Base-by-base conservation (phyloP, 1,140 invertebrate genomes). In the Eumaeus atala region DNA sequence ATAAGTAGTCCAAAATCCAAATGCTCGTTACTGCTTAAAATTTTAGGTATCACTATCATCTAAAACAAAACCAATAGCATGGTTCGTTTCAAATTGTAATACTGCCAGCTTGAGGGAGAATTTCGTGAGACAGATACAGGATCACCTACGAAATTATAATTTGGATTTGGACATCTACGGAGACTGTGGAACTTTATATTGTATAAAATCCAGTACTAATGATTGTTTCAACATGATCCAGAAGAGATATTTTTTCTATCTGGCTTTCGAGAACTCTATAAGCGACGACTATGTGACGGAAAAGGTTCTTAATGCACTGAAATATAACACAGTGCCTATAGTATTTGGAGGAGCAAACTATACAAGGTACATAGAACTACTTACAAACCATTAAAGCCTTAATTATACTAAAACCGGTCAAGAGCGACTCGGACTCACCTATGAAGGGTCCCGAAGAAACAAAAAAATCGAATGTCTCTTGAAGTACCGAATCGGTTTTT, bases 241-340 rank as follows among this genome's bases (percentile, higher is more conserved):
- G 34, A 77, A 84, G 2, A 53, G 87, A 10, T 93, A 93, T 69
- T 91, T 89, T 59, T 93, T 93, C 64, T 93, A 93, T 75, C 76
- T 94, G 18, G 88, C 92, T 0, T 93, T 93, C 58, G 93, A 93
- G 70, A 93, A 93, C 70, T 83, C 90, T 16, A 54, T 89, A 0
- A 88, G 87, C 66, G 78, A 86, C 38, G 91, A 92, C 74, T 92
- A 92, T 65, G 87, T 92, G 1, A 92, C 91, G 0, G 91, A 92
- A 65, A 79, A 78, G 48, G 37, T 80, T 8, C 48, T 80, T n/a
- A 55, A 70, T 48, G 70, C 71, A 18, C 51, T 80, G 0, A 48
- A 71, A 1, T 57, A 78, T 44, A 53, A 74, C 47, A 68, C 74
- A 1, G 75, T 83, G 7, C 79, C 79, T 4, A 48, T 83, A 5